phyloP scores from a whole-genome alignment of 2,888 invertebrate genomes.

The Ditula angustiorana region DNA sequence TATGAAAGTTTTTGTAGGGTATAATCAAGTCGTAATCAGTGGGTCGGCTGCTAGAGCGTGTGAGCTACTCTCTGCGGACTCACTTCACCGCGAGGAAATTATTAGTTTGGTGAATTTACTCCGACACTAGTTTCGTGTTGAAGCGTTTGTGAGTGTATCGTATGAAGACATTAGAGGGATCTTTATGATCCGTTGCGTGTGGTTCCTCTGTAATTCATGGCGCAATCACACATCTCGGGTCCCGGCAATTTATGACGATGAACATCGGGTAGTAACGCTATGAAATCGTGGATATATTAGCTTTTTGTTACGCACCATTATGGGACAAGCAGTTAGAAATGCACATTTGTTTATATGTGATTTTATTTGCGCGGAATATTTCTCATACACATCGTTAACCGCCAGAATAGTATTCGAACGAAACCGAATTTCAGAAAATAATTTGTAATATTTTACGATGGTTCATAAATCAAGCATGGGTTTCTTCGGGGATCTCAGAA shows the following conservation, averaged over 20 bases:
- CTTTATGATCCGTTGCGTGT: conserved; percentile 78
- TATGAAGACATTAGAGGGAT: conserved; percentile 81
- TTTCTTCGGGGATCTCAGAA: conserved; percentile 74
- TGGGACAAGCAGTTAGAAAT: conserved; percentile 24
- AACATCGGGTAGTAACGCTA: conserved; percentile 57
- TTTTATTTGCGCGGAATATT: conserved; percentile 40
- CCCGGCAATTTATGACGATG: conserved; percentile 66
- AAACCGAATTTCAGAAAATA: conserved; percentile 67
- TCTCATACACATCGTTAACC: conserved; percentile 54
- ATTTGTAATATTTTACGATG: conserved; percentile 75
- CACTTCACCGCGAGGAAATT: conserved; percentile 68
- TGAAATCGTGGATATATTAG: conserved; percentile 55
- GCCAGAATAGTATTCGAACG: conserved; percentile 46
- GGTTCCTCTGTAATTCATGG: conserved; percentile 70
- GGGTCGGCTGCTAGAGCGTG: conserved; percentile 78
- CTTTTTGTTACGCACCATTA: conserved; percentile 51
- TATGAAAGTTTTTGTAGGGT: conserved; percentile 81
- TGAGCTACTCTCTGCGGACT: conserved; percentile 70
- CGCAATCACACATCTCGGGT: conserved; percentile 70
- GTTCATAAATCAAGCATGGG: conserved; percentile 74
- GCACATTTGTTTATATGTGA: background rate
- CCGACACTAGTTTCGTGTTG: conserved; percentile 64
- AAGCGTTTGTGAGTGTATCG: conserved; percentile 59
- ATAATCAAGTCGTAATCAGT: conserved; percentile 81
- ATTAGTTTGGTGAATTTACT: conserved; percentile 71